Base-by-base conservation (phyloP, 2,797 vertebrate species). In the Sciaenops ocellatus region DNA sequence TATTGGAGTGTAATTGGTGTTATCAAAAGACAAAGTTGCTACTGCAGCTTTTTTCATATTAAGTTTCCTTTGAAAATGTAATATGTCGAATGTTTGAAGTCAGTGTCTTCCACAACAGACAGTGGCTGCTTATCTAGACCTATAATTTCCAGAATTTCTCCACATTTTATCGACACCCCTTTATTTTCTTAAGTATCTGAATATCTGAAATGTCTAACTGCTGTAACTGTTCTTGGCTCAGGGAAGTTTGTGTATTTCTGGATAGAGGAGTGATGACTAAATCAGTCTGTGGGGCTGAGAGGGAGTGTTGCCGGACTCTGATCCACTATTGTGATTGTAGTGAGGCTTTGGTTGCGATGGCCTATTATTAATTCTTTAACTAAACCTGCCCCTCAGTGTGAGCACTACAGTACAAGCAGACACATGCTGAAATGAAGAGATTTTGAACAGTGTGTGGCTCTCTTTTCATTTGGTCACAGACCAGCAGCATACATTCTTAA, bases 181-280 rank as follows among this genome's bases (percentile, higher is more conserved):
- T 75, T 30, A 63, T 34, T 66, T 64, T 20, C 47, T 28, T 44
- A 13, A 61, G 42, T 2, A 24, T 66, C 44, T 72, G 13, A 74
- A 75, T 51, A 80, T 73, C 13, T 15, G 66, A 69, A 52, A n/a
- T 51, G 68, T 63, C 41, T 55, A 26, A 12, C 0, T 22, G 26
- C 20, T 62, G 51, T 4, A 34, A 22, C 66, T 41, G 54, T 63
- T 65, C 68, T 59, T n/a, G 22, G 47, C 50, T 65, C 48, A 3
- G 50, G 44, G 28, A 26, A 28, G 65, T 82, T 73, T 73, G 73
- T 54, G 60, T 55, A 54, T 69, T 71, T 78, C 66, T 73, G 63
- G 69, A 55, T 8, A 57, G 15, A 54, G 66, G 42, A 68, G 22
- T 11, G 57, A 68, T 18, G 42, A 26, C n/a, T 38, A 18, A 72